Base-by-base conservation (phyloP, 2,797 vertebrate species). In the Siniperca scherzeri region DNA sequence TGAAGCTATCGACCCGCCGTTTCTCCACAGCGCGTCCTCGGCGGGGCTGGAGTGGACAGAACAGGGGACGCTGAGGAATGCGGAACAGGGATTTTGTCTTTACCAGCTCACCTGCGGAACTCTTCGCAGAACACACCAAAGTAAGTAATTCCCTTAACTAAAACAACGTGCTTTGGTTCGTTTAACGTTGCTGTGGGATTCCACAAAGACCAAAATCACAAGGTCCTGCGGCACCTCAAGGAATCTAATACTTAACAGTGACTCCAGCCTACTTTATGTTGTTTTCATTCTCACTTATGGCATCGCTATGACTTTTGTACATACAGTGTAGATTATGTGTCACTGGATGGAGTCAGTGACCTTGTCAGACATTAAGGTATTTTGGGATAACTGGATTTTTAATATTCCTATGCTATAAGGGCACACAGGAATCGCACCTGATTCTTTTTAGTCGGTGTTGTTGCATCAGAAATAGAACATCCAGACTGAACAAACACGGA, bases 51-150 rank as follows among this genome's bases (percentile, higher is more conserved):
- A 87, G 78, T 77, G 85, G 64, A 90, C 73, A 62, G 69, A 88
- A 66, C 19, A 55, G 40, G 72, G 76, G 89, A 90, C 89, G 64
- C 84, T 86, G 89, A 94, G 95, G 93, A 94, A 96, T 95, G 95
- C 92, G 76, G 89, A 94, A 82, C 75, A 90, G 52, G 78, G 82
- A 86, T 91, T 92, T 73, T 30, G 86, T 87, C 74, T 88, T 80
- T 81, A 82, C 83, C 84, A 90, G 77, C 79, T 91, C 91, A 94
- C 90, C 91, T 89, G 94, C 91, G 91, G 89, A 91, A 90, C 72
- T 90, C 84, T 88, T 90, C 84, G 89, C 90, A 87, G 91, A 92
- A 77, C 85, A 68, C 86, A 74, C 3, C 80, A 90, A 92, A 91
- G 94, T 95, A 87, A 94, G 94, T 91, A 3, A 36, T 48, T 50